Evolutionary conservation across 1,140 invertebrate species (phyloP).

Genomic region (Steinernema khuongi): DNA sequence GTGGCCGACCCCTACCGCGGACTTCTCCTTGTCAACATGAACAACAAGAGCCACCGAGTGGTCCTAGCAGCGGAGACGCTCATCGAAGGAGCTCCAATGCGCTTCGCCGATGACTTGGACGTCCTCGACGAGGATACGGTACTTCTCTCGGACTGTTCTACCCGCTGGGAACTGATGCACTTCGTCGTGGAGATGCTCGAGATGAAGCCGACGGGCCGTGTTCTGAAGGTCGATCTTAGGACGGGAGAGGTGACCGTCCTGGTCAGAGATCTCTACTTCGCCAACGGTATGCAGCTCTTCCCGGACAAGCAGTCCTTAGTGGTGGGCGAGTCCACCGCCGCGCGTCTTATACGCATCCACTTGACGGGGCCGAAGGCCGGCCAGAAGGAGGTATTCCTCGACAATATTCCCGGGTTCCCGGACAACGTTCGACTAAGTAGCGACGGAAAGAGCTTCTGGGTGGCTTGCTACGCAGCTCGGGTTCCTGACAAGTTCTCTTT

Average conservation of each 20-base stretch:
- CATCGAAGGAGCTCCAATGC: slow-evolving; percentile 29
- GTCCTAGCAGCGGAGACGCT: slow-evolving; percentile 18
- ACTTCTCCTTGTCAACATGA: slow-evolving; percentile 47
- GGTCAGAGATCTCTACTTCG: slow-evolving; percentile 53
- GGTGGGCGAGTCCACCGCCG: slow-evolving; percentile 58
- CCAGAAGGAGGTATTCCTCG: slow-evolving; percentile 1
- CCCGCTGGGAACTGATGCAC: slow-evolving; percentile 55
- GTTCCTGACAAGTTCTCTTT: neutral
- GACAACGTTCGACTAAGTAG: slow-evolving; percentile 60
- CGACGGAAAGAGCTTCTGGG: slow-evolving; percentile 48
- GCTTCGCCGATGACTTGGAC: slow-evolving; percentile 43
- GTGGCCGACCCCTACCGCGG: slow-evolving; percentile 53
- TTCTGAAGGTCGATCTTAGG: slow-evolving; percentile 51
- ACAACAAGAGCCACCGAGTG: slow-evolving; percentile 1
- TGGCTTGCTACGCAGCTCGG: slow-evolving; percentile 8
- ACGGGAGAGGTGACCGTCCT: slow-evolving; percentile 45
- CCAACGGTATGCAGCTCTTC: slow-evolving; percentile 60
- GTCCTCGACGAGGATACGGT: slow-evolving; percentile 42
- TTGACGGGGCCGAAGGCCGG: neutral
- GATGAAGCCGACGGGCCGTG: slow-evolving; percentile 46
- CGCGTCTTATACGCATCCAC: slow-evolving; percentile 49
- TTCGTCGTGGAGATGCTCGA: slow-evolving; percentile 57
- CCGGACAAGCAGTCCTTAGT: slow-evolving; percentile 55
- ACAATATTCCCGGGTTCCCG: slow-evolving; percentile 61
- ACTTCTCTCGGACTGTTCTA: slow-evolving; percentile 59